Evolutionary conservation across 2,888 invertebrate species (phyloP).

Genomic region (Hedya salicella): DNA sequence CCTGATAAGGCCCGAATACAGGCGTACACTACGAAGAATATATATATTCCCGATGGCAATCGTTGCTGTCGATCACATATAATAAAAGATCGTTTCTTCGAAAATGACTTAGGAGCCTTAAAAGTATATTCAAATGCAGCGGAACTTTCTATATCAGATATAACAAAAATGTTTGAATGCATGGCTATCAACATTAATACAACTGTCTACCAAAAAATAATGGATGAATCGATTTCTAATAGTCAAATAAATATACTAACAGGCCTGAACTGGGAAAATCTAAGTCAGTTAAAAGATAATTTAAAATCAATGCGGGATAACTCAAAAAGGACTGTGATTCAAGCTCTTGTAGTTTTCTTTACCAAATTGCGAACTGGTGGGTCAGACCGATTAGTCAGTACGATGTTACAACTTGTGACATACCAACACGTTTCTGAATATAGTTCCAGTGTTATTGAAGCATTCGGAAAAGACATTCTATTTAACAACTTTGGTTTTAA

Average conservation of each 20-base stretch:
- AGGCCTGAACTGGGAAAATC: constrained; percentile 12
- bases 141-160: constrained; percentile 14
- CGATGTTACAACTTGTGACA: constrained; percentile 17
- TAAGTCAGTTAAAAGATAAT: constrained; percentile 16
- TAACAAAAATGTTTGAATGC: constrained; percentile 17
- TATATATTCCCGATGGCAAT: constrained; percentile 17
- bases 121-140: constrained; percentile 22
- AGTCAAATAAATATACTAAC: constrained; percentile 16
- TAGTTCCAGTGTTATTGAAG: constrained; percentile 16
- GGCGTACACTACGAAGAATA: neutral
- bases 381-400: constrained; percentile 19
- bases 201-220: constrained; percentile 16
- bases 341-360: constrained; percentile 20
- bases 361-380: constrained; percentile 20
- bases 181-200: constrained; percentile 14
- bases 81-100: constrained; percentile 20
- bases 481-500: constrained; percentile 8
- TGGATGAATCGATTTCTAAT: constrained; percentile 13
- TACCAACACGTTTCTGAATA: constrained; percentile 24
- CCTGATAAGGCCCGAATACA: constrained; percentile 3
- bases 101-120: constrained; percentile 17
- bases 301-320: constrained; percentile 21
- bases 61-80: constrained; percentile 26
- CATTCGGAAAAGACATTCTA: constrained; percentile 21
- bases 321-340: constrained; percentile 19